phyloP scores from a whole-genome alignment of 2,113 vertebrate genomes.

The Pseudorhombus dupliciocellatus region DNA sequence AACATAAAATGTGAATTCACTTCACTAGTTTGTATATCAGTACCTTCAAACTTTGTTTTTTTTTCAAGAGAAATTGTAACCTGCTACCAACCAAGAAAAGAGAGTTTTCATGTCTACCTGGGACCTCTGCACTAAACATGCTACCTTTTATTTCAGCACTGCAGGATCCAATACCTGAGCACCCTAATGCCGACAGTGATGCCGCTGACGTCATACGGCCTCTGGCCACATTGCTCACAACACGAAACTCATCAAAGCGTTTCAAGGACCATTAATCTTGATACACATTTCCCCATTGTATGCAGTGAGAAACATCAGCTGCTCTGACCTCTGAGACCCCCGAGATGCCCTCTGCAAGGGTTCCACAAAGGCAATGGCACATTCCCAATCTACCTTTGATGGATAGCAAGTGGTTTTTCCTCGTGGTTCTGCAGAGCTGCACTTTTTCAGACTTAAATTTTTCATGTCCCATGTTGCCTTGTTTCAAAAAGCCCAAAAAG shows the following conservation, averaged over 20 bases:
- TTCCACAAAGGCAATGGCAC: slow-evolving; percentile 25
- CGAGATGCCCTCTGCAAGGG: slow-evolving; percentile 20
- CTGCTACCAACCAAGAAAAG: no score
- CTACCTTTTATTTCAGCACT: no score
- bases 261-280: slow-evolving; percentile 53
- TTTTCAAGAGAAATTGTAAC: no score
- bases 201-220: slow-evolving; percentile 3
- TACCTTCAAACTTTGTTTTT: no score
- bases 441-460: slow-evolving; percentile 36
- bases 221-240: slow-evolving; percentile 18
- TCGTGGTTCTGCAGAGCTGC: slow-evolving; percentile 43
- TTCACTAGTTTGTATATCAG: no score
- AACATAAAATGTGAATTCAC: no score
- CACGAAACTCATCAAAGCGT: slow-evolving; percentile 21
- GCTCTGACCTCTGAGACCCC: slow-evolving; percentile 33
- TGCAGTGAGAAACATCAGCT: slow-evolving; percentile 23
- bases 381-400: slow-evolving; percentile 52
- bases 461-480: slow-evolving; percentile 29
- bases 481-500: slow-evolving; percentile 36
- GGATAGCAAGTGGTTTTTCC: slow-evolving; percentile 32
- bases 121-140: no score
- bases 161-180: neutral
- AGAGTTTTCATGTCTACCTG: no score
- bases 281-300: slow-evolving; percentile 6
- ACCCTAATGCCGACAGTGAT: neutral